These are phyloP conservation scores for Tapera naevia DNA, from an alignment of 2,797 vertebrate species.

Conservation along the genomic window DNA sequence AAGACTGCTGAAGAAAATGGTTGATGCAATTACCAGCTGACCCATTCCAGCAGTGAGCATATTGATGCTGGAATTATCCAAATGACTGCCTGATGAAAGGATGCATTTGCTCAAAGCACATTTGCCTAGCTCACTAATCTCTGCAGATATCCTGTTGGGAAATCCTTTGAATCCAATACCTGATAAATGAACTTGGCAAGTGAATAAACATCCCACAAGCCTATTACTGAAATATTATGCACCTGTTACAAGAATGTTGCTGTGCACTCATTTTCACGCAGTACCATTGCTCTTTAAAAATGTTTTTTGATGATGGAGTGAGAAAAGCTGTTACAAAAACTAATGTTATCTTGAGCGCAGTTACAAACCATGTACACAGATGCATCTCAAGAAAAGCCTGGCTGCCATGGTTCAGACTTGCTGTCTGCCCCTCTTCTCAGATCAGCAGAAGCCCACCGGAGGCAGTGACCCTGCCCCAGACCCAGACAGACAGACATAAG, in stretches of 20 bases:
- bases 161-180: conserved; percentile 73
- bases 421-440: accelerated
- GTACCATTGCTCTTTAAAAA: neutral
- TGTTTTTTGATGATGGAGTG: neutral
- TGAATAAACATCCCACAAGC: conserved; percentile 63
- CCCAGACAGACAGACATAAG: accelerated
- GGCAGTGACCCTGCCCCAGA: neutral
- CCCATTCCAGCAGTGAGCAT: neutral
- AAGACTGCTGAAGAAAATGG: neutral
- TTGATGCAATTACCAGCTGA: conserved; percentile 37
- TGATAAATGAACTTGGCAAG: conserved; percentile 75
- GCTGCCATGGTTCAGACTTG: accelerated
- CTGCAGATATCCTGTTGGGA: conserved; percentile 70
- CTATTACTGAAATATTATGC: conserved; percentile 59
- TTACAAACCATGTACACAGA: accelerated
- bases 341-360: neutral
- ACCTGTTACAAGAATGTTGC: conserved; percentile 49
- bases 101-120: conserved; percentile 66
- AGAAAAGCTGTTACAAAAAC: neutral
- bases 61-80: conserved; percentile 40
- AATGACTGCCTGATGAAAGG: conserved; percentile 62
- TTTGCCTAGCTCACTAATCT: conserved; percentile 66
- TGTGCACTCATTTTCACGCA: neutral
- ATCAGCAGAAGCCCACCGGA: neutral
- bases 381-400: neutral